These are phyloP conservation scores for Tipula lateralis DNA, from an alignment of 2,888 invertebrate genomes.

Conservation along the genomic window DNA sequence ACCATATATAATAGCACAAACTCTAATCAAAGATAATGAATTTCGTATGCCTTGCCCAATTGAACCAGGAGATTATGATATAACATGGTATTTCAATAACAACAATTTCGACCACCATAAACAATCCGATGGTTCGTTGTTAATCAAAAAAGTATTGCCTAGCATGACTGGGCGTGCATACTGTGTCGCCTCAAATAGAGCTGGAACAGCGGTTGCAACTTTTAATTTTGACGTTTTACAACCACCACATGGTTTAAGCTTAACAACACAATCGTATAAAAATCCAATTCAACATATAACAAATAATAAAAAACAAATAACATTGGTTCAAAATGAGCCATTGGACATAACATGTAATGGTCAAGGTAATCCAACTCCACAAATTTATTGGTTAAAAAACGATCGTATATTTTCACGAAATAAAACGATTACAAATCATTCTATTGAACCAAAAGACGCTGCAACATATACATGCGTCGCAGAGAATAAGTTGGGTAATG, in stretches of 20 bases:
- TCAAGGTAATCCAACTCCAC: neutral
- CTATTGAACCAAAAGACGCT: neutral
- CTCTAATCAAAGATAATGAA: neutral
- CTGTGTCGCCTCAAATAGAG: neutral
- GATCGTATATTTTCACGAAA: neutral
- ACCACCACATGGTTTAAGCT: neutral
- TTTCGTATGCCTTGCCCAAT: neutral
- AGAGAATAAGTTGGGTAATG: neutral
- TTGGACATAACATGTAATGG: neutral
- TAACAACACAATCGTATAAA: neutral
- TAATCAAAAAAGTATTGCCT: neutral
- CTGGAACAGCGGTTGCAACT: neutral
- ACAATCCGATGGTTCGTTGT: neutral
- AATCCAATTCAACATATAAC: neutral
- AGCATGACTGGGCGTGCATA: neutral
- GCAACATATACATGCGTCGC: neutral
- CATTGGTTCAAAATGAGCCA: neutral
- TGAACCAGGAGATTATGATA: neutral
- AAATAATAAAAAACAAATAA: neutral
- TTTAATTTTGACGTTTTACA: neutral
- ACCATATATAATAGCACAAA: neutral
- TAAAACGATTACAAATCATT: neutral
- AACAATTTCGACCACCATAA: neutral
- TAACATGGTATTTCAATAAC: neutral
- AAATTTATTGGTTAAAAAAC: neutral